Conservation (phyloP, 2,888 invertebrate genomes). For the Melanotus villosus region DNA sequence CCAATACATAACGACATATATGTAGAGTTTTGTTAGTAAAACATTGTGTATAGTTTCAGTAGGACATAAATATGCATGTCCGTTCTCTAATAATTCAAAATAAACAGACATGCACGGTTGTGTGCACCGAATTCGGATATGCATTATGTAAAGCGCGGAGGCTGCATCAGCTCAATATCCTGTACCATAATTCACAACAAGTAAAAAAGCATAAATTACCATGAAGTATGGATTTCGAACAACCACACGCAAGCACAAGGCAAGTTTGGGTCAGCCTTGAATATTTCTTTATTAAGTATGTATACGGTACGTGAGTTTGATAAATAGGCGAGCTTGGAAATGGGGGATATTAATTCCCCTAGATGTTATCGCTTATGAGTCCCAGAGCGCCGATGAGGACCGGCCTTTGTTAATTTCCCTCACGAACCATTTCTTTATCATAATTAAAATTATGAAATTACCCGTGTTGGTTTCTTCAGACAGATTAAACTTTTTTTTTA, state of each 20-base stretch:
- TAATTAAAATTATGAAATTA: conserved; percentile 56
- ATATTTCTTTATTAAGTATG: conserved; percentile 46
- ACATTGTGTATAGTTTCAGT: conserved; percentile 3
- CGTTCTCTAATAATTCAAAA: conserved; percentile 29
- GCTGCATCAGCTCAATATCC: conserved; percentile 9
- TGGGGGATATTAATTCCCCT: conserved; percentile 49
- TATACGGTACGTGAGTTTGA: conserved; percentile 44
- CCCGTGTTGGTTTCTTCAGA: conserved; percentile 18
- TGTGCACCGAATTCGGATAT: conserved; percentile 16
- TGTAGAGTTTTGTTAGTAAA: neutral
- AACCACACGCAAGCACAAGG: conserved; percentile 30
- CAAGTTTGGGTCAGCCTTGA: conserved; percentile 37
- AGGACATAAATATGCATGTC: conserved; percentile 29
- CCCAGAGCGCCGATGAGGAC: conserved; percentile 53
- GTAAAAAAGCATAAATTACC: conserved; percentile 38
- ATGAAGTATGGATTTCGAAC: conserved; percentile 32
- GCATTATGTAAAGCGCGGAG: conserved; percentile 30
- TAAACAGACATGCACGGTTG: conserved; percentile 28
- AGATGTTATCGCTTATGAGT: conserved; percentile 52
- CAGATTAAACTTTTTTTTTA: conserved; percentile 2
- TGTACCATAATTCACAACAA: conserved; percentile 14
- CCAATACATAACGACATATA: neutral
- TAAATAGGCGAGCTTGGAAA: conserved; percentile 47
- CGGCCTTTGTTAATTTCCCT: conserved; percentile 57
- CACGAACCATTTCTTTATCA: conserved; percentile 57